Percentiles rank a stretch among this genome's conserved stretches.
Evolutionary conservation across 2,888 invertebrate species (phyloP).

Genomic region (Geotrupes spiniger): DNA sequence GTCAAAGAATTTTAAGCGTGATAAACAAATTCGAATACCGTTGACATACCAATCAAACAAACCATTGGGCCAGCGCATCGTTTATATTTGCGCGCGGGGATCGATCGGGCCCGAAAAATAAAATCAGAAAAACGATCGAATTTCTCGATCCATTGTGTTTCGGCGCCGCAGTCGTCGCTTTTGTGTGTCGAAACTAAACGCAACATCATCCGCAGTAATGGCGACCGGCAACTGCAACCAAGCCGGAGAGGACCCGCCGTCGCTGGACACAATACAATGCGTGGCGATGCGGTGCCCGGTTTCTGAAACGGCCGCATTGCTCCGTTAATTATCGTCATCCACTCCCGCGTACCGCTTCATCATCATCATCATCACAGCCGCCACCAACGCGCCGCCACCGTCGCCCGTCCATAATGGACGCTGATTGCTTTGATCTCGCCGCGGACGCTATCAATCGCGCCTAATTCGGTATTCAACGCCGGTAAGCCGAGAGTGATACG

Average conservation of each 20-base stretch:
- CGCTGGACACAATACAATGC: conserved; percentile 17
- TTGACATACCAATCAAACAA: no score
- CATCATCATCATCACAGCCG: conserved; percentile 4
- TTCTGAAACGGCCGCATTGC: conserved; percentile 18
- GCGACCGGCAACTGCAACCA: conserved; percentile 21
- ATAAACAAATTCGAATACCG: no score
- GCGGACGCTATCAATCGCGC: conserved; percentile 41
- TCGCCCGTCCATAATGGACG: conserved; percentile 36
- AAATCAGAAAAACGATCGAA: no score
- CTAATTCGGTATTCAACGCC: conserved; percentile 41
- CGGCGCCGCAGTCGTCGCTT: conserved; percentile 10
- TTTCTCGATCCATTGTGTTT: conserved; percentile 13
- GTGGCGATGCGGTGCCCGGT: conserved; percentile 8
- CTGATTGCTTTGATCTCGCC: conserved; percentile 46
- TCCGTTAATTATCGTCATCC: conserved; percentile 30
- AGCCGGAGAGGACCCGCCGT: no score
- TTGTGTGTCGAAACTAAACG: conserved; percentile 27
- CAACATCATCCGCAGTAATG: conserved; percentile 38
- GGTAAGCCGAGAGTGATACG: conserved; percentile 27
- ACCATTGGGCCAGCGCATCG: no score
- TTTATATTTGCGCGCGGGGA: no score
- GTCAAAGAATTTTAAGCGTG: no score
- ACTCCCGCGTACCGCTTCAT: conserved; percentile 26
- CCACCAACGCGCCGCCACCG: conserved; percentile 15
- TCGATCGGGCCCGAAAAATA: no score